A percentile compares a stretch with the other conserved stretches of the same genome.
Conservation (phyloP, 2,113 vertebrate genomes). For the Elephantulus edwardii region DNA sequence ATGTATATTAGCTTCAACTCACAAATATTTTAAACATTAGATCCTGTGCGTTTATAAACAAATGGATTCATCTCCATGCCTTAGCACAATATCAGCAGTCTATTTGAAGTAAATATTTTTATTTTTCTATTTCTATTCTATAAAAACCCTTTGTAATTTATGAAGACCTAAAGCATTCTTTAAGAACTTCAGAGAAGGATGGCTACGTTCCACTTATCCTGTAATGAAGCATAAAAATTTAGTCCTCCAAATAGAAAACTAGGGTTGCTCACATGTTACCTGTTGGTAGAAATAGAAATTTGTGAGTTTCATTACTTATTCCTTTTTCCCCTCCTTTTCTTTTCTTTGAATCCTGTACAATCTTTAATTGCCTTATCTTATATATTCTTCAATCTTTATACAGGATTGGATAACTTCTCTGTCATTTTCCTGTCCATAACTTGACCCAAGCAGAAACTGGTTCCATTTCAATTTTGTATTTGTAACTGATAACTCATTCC, state of each 20-base stretch:
- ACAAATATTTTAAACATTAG: slow-evolving; percentile 73
- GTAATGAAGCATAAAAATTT: not conserved
- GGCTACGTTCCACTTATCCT: slow-evolving; percentile 2
- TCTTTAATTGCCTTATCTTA: not conserved
- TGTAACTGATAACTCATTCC: slow-evolving; percentile 24
- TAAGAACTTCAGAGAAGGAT: not conserved
- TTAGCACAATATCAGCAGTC: not conserved
- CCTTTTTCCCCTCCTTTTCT: not conserved
- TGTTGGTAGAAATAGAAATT: not conserved
- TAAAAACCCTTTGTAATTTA: slow-evolving; percentile 4
- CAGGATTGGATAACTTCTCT: not conserved
- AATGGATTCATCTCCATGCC: not conserved
- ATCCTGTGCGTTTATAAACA: slow-evolving; percentile 46
- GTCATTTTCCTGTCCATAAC: not conserved
- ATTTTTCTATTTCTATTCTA: not conserved
- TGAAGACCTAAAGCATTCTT: not conserved
- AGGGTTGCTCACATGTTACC: not conserved
- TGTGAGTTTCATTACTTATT: not conserved
- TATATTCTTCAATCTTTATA: not conserved
- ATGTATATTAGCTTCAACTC: slow-evolving; percentile 71
- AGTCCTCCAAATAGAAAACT: not conserved
- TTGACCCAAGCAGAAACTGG: slow-evolving; percentile 2
- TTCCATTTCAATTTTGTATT: slow-evolving; percentile 6
- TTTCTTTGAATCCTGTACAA: not conserved
- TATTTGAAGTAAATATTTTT: not conserved